Conservation (phyloP, 2,797 vertebrate genomes). For the Anabas testudineus region DNA sequence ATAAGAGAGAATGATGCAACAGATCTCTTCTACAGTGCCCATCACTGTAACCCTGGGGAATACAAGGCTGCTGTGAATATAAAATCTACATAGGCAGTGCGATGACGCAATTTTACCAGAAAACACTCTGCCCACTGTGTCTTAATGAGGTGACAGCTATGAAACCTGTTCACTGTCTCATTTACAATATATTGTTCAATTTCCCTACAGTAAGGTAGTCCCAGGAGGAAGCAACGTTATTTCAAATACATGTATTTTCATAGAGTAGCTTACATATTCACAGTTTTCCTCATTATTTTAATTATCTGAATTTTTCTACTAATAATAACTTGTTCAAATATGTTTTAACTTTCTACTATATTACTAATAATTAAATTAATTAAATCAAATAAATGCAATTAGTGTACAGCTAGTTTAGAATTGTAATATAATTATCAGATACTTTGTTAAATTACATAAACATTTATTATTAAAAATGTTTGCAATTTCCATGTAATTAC, state of each 20-base stretch:
- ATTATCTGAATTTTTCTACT: too few species aligned
- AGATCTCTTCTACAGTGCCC: slow-evolving; percentile 1
- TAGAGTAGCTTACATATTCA: background rate
- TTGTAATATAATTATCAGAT: too few species aligned
- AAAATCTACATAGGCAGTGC: slow-evolving; percentile 2
- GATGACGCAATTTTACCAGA: slow-evolving; percentile 34
- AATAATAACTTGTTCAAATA: too few species aligned
- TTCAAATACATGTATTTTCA: background rate
- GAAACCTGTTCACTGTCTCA: slow-evolving; percentile 2
- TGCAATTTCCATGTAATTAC: too few species aligned
- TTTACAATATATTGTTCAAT: slow-evolving; percentile 11
- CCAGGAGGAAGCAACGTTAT: background rate
- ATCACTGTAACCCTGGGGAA: background rate
- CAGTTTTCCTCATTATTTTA: background rate
- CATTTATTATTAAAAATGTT: too few species aligned
- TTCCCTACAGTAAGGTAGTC: background rate
- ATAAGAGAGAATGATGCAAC: slow-evolving; percentile 31
- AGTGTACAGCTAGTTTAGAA: too few species aligned
- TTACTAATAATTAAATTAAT: too few species aligned
- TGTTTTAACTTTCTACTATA: too few species aligned
- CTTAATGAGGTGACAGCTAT: slow-evolving; percentile 9
- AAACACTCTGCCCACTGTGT: slow-evolving; percentile 6
- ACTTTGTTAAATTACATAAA: too few species aligned
- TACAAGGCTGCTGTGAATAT: slow-evolving; percentile 4
- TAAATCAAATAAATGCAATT: too few species aligned